Base-by-base conservation (phyloP, 1,140 invertebrate species). In the Cylas formicarius region DNA sequence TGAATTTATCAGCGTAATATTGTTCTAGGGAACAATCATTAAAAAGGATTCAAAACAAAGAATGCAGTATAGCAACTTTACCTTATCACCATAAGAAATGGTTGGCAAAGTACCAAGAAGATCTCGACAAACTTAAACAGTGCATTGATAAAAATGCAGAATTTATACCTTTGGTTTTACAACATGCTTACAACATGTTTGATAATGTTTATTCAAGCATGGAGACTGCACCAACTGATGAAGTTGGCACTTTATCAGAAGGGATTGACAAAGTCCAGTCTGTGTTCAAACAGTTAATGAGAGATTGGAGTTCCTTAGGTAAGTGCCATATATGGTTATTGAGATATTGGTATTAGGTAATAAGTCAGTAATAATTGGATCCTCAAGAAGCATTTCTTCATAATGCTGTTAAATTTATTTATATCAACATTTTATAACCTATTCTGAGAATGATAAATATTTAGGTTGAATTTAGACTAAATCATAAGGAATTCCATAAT, bases 271-370 rank as follows among this genome's bases (percentile, higher is more conserved):
- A 92, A 67, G 87, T 96, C 3, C 86, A 92, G 63, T 86, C 87
- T 18, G 90, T 92, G 3, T 71, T 99, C 44, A 96, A 96, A 65
- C 92, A 97, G 63, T 79, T 99, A 60, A 87, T 92, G 4, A 71
- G 96, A 16, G 96, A 99, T 67, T 99, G 96, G 96, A 92, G 89
- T 57, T 63, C 70, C 0, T 80, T 84, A 41, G 95, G n/a, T n/a
- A n/a, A n/a, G n/a, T n/a, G n/a, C n/a, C n/a, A n/a, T n/a, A n/a
- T n/a, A n/a, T n/a, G n/a, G n/a, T n/a, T n/a, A n/a, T n/a, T n/a
- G n/a, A n/a, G n/a, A n/a, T n/a, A n/a, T n/a, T n/a, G n/a, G n/a
- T n/a, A n/a, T n/a, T n/a, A n/a, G n/a, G n/a, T n/a, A n/a, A n/a
- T n/a, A n/a, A n/a, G n/a, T n/a, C n/a, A n/a, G n/a, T n/a, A n/a